Base-by-base conservation (phyloP, 2,888 invertebrate species). In the Melangyna quadrimaculata region DNA sequence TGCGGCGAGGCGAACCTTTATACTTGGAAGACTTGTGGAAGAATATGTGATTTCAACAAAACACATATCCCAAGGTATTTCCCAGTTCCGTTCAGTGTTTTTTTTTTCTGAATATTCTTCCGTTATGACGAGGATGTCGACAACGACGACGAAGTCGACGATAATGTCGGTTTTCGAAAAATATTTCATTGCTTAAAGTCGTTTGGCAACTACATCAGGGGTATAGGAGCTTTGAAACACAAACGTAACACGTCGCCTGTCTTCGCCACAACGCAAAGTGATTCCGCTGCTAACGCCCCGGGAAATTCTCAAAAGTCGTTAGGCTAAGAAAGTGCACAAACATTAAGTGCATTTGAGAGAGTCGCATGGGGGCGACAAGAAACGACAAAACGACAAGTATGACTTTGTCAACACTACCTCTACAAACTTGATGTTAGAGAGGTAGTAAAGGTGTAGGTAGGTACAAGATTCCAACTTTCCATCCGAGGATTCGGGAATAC, bases 311-410 rank as follows among this genome's bases (percentile, higher is more conserved):
- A 73, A 86, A 86, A 86, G 86, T 86, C 81, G 80, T 86, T 86
- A 86, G 81, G 86, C 86, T 86, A 86, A 86, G 86, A 86, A 86
- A 81, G 86, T 86, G 86, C 81, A 86, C 86, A 86, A 86, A 86
- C 80, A 78, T 86, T 86, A 81, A 86, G 81, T 86, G 86, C 86
- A 86, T 86, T 86, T 86, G 86, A 86, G 81, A 81, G 75, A 67
- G 67, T 53, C 27, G 27, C 71, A 75, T 75, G 51, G 35, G 37
- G 59, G 65, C 75, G 63, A 73, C 74, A 22, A 73, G 22, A 35
- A 59, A 53, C 65, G 61, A 37, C 45, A 59, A 35, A 19, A 45
- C 71, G 55, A 63, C 69, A 73, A 72, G 65, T 53, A 78, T 70
- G 57, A 83, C 78, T 86, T 81, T 86, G 86, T 86, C 81, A 81